These are phyloP conservation scores for Formica exsecta DNA, from an alignment of 1,140 invertebrate genomes.

Conservation along the genomic window DNA sequence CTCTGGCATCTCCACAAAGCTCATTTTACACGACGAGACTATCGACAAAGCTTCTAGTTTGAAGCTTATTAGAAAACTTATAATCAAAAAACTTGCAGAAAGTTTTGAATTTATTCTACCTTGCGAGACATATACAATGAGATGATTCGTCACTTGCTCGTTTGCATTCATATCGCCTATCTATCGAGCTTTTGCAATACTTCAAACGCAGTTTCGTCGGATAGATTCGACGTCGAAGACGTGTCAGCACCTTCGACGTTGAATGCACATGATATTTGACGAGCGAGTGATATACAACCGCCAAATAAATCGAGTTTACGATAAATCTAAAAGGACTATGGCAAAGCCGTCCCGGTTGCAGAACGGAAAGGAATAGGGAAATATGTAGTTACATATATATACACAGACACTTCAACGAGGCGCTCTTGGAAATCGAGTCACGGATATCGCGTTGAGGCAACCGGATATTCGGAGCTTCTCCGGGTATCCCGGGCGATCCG, in stretches of 20 bases:
- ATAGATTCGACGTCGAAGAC: conserved; percentile 29
- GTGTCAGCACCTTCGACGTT: conserved; percentile 34
- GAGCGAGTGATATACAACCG: conserved; percentile 64
- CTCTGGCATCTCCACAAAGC: conserved; percentile 25
- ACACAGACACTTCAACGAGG: conserved; percentile 61
- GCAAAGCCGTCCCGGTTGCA: conserved; percentile 26
- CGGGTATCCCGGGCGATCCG: conserved; percentile 76
- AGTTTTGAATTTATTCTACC: conserved; percentile 67
- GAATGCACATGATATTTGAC: conserved; percentile 52
- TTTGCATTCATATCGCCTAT: conserved; percentile 56
- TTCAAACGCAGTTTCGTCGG: conserved; percentile 17
- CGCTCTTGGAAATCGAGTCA: conserved; percentile 83
- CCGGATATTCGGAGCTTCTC: conserved; percentile 82
- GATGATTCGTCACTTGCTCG: conserved; percentile 62
- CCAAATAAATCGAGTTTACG: conserved; percentile 49
- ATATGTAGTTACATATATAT: conserved; percentile 46
- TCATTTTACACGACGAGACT: conserved; percentile 41
- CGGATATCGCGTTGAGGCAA: conserved; percentile 83
- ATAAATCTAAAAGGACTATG: conserved; percentile 61
- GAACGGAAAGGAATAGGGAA: conserved; percentile 53
- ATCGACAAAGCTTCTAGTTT: conserved; percentile 37
- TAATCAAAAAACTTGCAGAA: conserved; percentile 65
- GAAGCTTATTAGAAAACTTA: conserved; percentile 70
- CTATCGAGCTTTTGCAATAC: conserved; percentile 38
- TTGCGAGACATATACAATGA: conserved; percentile 38